Evolutionary conservation across 2,888 invertebrate genomes (phyloP).

Genomic region (Corythucha ciliata): DNA sequence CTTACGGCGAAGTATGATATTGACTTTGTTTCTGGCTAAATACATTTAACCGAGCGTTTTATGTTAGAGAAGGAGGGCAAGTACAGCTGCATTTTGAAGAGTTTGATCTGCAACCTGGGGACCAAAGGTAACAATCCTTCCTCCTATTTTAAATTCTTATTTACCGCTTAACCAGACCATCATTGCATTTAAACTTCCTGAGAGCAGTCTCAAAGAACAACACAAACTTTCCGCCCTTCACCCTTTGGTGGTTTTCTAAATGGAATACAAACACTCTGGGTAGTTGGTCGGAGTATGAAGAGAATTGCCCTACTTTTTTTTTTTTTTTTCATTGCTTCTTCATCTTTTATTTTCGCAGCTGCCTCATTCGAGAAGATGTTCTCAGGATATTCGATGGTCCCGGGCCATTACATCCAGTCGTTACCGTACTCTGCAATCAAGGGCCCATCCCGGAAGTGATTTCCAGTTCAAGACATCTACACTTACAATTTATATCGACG

Average conservation of each 20-base stretch:
- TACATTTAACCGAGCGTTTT: constrained; percentile 30
- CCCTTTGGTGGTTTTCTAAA: too few relatives aligned
- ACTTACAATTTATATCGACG: constrained; percentile 76
- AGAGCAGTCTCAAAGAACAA: too few relatives aligned
- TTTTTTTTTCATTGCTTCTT: constrained; percentile 39
- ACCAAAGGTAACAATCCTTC: constrained; percentile 69
- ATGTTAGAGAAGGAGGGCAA: constrained; percentile 57
- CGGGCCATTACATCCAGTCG: constrained; percentile 60
- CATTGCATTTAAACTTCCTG: too few relatives aligned
- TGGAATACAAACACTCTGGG: too few relatives aligned
- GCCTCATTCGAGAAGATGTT: constrained; percentile 70
- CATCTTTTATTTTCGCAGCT: constrained; percentile 49
- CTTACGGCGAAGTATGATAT: constrained; percentile 67
- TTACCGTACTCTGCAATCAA: constrained; percentile 74
- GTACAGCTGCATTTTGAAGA: constrained; percentile 76
- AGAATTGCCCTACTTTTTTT: constrained; percentile 1
- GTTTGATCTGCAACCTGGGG: constrained; percentile 64
- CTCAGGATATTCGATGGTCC: constrained; percentile 78
- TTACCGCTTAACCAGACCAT: too few relatives aligned
- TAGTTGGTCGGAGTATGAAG: too few relatives aligned
- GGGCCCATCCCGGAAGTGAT: constrained; percentile 66
- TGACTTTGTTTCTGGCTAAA: not conserved
- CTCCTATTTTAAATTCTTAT: too few relatives aligned
- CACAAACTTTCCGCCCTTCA: too few relatives aligned
- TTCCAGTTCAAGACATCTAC: constrained; percentile 71